Conservation (phyloP, 2,113 vertebrate genomes). For the Colaptes auratus region DNA sequence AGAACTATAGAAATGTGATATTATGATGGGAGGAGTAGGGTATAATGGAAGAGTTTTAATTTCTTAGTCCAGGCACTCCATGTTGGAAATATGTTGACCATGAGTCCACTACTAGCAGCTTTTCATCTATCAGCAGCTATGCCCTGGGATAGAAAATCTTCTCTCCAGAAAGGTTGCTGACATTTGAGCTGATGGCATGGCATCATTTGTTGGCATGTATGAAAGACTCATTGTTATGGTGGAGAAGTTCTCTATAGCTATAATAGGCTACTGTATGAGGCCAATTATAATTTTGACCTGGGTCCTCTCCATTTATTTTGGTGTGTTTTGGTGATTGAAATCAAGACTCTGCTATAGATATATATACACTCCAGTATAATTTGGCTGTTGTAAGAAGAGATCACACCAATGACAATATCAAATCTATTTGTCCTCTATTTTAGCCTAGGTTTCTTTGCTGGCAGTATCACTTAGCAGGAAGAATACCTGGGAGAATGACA, state of each 20-base stretch:
- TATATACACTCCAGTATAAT: not conserved
- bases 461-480: not conserved
- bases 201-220: rapidly evolving
- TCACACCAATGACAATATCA: not conserved
- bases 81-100: not conserved
- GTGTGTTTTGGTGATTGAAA: not conserved
- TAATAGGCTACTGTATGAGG: not conserved
- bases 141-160: not conserved
- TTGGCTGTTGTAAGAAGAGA: not conserved
- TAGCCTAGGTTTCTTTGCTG: not conserved
- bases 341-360: not conserved
- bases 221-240: not conserved
- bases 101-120: not conserved
- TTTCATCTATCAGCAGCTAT: not conserved
- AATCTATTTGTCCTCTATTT: not conserved
- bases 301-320: not conserved
- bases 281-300: not conserved
- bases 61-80: not conserved
- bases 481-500: not conserved
- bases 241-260: not conserved
- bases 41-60: not conserved
- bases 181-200: not conserved
- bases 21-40: not conserved
- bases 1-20: not conserved
- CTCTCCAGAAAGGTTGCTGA: not conserved